Evolutionary conservation across 2,797 vertebrate genomes (phyloP), one percentile per base, ranked within the genome.

Genomic region (Erpetoichthys calabaricus): DNA sequence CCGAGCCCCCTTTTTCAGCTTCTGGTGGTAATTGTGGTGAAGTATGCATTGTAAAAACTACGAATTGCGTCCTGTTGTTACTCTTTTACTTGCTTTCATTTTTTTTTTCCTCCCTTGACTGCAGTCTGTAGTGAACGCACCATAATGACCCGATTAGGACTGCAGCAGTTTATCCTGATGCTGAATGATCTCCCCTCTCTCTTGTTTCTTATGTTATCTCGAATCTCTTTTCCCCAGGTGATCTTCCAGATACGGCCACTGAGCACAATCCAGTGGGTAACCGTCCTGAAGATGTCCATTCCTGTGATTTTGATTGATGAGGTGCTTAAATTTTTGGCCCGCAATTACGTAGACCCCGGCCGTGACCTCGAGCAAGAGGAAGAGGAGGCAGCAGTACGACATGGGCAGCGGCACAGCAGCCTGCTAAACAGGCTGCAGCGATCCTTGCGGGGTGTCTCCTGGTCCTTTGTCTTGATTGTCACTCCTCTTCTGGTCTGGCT

Each of bases 291-390:
- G 75, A 79, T 88, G 81, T 88, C 86, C 0, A 77, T 88, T 47
- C 86, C 86, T 3, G 86, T 88, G 64, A 86, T 88, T 62, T 47
- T 87, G 4, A 80, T 88, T 77, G 86, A 88, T 4, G 86, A 88
- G 68, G 77, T 68, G 1, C 77, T 88, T 4, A 88, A 88, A 65
- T 83, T 87, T 47, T 57, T 88, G 49, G 86, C 86, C 45, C 74
- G 86, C 6, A 83, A 79, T 67, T 88, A 82, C 60, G 80, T 87
- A 0, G 84, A 87, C 60, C 81, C 80, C 0, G 78, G 81, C 25
- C 63, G 56, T 5, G 41, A 10, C 10, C 53, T 41, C 9, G 8
- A 51, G 47, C 65, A 63, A n/a, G 82, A 85, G 10, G 80, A 84
- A 57, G 80, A 71, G 71, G 69, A 58, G 69, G 75, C 62, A 42